Base-by-base conservation (phyloP, 2,888 invertebrate genomes). In the Heliconius erato region DNA sequence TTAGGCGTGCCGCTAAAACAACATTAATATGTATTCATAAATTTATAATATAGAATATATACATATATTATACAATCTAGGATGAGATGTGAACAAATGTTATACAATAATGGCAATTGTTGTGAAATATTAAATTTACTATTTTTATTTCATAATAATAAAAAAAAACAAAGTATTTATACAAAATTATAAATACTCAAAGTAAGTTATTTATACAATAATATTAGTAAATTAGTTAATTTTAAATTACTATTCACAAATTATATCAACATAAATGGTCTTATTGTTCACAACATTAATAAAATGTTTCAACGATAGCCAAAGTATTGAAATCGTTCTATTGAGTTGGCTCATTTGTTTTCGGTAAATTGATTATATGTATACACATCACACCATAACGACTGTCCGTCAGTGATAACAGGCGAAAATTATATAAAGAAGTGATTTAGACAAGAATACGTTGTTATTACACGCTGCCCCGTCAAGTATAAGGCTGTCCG, bases 401-500 rank as follows among this genome's bases (percentile, higher is more conserved):
- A 79, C 80, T 78, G 44, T 44, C 54, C 87, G 85, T 85, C 85
- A 83, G 82, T 85, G 84, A 84, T 85, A 83, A 85, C 65, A 59
- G 32, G 63, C 74, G 65, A 67, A 69, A 78, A 82, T 63, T 67
- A 84, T 84, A 83, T 83, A 82, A 82, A 82, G 82, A 80, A 79
- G 44, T 32, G 54, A 65, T 72, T 79, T 71, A 5, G 59, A 84
- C 85, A 85, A 86, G 86, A 87, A 87, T 85, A 80, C 79, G 71
- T 84, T 84, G 77, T 84, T 85, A 84, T 86, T 82, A 83, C 88
- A 84, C 87, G 87, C 84, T 40, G 35, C 65, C 35, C 28, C n/a
- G 81, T 65, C 88, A 87, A 87, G 85, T 87, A 85, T 94, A 95
- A 92, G 92, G 91, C 90, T 88, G 91, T 85, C 87, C 86, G 87